Evolutionary conservation across 2,113 vertebrate species (phyloP).

Genomic region (Cyanoliseus patagonus): DNA sequence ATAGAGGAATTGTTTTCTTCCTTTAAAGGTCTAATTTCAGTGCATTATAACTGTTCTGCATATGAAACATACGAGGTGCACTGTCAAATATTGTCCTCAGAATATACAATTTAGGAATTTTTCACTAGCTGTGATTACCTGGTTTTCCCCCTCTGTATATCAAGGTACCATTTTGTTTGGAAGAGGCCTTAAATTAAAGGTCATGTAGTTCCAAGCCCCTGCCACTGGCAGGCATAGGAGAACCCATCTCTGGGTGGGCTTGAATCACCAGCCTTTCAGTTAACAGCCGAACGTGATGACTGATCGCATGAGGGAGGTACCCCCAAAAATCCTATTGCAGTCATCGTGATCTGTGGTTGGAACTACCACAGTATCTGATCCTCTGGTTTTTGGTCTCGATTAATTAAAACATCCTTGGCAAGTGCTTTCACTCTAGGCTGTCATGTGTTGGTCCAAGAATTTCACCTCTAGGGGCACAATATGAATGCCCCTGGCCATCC

Average conservation of each 20-base stretch:
- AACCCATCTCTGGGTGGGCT: slow-evolving; percentile 51
- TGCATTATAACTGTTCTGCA: background rate
- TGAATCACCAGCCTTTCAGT: slow-evolving; percentile 70
- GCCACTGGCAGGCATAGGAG: background rate
- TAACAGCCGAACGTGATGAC: slow-evolving; percentile 64
- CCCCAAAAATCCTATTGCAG: background rate
- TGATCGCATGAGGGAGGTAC: slow-evolving; percentile 57
- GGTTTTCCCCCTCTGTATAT: background rate
- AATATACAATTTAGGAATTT: background rate
- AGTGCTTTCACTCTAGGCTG: background rate
- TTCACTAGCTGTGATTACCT: background rate
- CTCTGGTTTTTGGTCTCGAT: background rate
- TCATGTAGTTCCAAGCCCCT: background rate
- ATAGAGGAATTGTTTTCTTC: background rate
- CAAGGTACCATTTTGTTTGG: background rate
- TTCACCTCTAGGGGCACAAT: background rate
- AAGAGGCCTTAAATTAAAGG: background rate
- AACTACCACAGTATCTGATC: background rate
- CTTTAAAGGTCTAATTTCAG: background rate
- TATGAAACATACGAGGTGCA: background rate
- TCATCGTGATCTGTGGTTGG: background rate
- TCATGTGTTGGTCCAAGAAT: background rate
- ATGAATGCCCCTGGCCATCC: fast-evolving
- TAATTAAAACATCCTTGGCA: background rate
- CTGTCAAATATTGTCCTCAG: background rate